These are phyloP conservation scores for Chalcosyrphus nemorum DNA, from an alignment of 2,888 invertebrate genomes.

Conservation along the genomic window DNA sequence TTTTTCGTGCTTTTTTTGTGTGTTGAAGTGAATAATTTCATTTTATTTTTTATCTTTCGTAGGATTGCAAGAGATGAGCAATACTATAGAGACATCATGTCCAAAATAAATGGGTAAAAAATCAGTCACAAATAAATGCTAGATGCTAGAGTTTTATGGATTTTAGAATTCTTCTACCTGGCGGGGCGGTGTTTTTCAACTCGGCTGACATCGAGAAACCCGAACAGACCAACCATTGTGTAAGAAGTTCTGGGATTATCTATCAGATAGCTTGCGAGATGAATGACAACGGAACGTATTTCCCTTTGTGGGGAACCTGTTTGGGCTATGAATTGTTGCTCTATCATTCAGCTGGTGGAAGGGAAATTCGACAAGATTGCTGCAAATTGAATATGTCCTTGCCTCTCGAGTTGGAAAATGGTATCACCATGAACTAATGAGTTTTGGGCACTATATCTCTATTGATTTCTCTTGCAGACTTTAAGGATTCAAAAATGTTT, in stretches of 20 bases:
- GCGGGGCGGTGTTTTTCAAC: conserved; percentile 89
- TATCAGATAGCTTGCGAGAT: conserved; percentile 86
- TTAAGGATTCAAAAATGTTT: conserved; percentile 86
- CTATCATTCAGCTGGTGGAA: conserved; percentile 83
- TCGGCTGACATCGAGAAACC: conserved; percentile 76
- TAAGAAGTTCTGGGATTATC: conserved; percentile 84
- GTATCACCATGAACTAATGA: too few relatives aligned
- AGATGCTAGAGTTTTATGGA: background rate
- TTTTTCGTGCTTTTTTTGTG: too few relatives aligned
- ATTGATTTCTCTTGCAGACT: conserved; percentile 83
- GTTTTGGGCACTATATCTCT: too few relatives aligned
- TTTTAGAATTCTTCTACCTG: conserved; percentile 89
- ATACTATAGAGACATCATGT: conserved; percentile 85
- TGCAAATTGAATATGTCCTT: conserved; percentile 84
- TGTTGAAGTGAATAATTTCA: too few relatives aligned
- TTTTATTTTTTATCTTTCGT: background rate
- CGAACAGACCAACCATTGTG: conserved; percentile 84
- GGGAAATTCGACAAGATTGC: conserved; percentile 86
- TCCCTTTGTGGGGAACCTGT: conserved; percentile 94
- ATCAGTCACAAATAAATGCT: background rate
- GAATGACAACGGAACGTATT: conserved; percentile 87
- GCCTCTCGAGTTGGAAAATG: conserved; percentile 86
- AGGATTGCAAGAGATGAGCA: conserved; percentile 84
- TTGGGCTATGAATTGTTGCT: conserved; percentile 92
- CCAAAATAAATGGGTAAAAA: conserved; percentile 86